Percentiles rank a stretch among this genome's conserved stretches.
Evolutionary conservation across 1,140 invertebrate species (phyloP).

Genomic region (Sminthurinus signatus): DNA sequence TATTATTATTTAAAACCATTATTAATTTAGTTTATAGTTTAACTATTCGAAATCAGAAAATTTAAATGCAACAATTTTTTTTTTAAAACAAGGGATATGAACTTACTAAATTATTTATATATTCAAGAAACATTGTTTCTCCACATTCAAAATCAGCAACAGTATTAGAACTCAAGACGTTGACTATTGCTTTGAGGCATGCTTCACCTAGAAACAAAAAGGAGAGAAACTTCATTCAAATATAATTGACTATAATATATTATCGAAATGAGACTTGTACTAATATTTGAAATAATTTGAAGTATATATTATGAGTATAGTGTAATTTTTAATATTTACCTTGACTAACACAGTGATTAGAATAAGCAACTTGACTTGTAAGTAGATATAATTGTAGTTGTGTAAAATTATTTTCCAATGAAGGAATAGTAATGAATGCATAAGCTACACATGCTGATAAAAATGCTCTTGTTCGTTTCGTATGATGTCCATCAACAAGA

Average conservation of each 20-base stretch:
- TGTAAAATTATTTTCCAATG: conserved; percentile 65
- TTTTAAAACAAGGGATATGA: too few relatives aligned
- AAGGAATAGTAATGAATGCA: conserved; percentile 92
- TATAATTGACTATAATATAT: neutral
- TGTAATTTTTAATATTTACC: too few relatives aligned
- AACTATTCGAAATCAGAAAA: too few relatives aligned
- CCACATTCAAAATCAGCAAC: conserved; percentile 24
- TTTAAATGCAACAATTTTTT: too few relatives aligned
- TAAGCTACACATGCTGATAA: conserved; percentile 91
- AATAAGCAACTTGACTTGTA: conserved; percentile 78
- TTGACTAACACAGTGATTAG: conserved; percentile 87
- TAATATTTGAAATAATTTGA: neutral
- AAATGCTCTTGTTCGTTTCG: conserved; percentile 72
- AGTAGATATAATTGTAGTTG: conserved; percentile 79
- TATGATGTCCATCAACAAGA: conserved; percentile 68
- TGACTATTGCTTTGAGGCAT: conserved; percentile 81
- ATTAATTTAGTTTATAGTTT: too few relatives aligned
- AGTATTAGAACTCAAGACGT: conserved; percentile 60
- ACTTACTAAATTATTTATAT: conserved; percentile 64
- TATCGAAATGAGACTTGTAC: neutral
- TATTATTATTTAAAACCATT: too few relatives aligned
- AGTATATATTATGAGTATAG: too few relatives aligned
- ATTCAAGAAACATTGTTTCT: conserved; percentile 64
- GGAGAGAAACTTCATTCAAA: conserved; percentile 10
- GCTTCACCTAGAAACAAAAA: conserved; percentile 67